A percentile compares a stretch with the other conserved stretches of the same genome.
phyloP scores from a whole-genome alignment of 2,888 invertebrate species.

The Lepeophtheirus nordmannii region DNA sequence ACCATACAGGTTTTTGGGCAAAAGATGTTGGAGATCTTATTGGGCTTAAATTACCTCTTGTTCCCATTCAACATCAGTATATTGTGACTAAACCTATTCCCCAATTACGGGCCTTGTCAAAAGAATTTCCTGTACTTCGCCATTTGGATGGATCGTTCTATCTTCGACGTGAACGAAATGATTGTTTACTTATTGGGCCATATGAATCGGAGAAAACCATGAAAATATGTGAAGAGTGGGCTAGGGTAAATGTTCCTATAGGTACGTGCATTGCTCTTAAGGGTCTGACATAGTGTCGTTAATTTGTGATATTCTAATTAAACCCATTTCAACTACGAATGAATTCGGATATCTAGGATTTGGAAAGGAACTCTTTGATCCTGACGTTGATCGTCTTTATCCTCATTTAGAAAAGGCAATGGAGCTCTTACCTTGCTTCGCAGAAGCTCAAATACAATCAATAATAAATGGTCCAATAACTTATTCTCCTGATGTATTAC shows the following conservation, averaged over 20 bases:
- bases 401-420: conserved; percentile 33
- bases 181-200: conserved; percentile 36
- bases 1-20: conserved; percentile 36
- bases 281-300: too few species aligned
- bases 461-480: conserved; percentile 35
- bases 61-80: conserved; percentile 38
- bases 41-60: conserved; percentile 34
- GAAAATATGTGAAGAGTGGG: conserved; percentile 36
- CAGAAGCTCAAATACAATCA: conserved; percentile 31
- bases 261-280: too few species aligned
- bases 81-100: conserved; percentile 33
- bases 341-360: conserved; percentile 33
- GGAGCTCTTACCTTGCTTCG: conserved; percentile 32
- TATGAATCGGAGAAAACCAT: conserved; percentile 35
- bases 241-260: too few species aligned
- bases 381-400: conserved; percentile 33
- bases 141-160: conserved; percentile 38
- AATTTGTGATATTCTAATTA: too few species aligned
- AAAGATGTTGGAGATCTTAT: conserved; percentile 35
- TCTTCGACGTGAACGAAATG: conserved; percentile 33
- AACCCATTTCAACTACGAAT: too few species aligned
- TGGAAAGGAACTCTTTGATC: conserved; percentile 34
- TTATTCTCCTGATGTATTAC: conserved; percentile 36
- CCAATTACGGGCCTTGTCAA: conserved; percentile 30
- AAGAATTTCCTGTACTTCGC: conserved; percentile 35